Evolutionary conservation across 2,113 vertebrate genomes (phyloP).

Genomic region (Emydocephalus ijimae): DNA sequence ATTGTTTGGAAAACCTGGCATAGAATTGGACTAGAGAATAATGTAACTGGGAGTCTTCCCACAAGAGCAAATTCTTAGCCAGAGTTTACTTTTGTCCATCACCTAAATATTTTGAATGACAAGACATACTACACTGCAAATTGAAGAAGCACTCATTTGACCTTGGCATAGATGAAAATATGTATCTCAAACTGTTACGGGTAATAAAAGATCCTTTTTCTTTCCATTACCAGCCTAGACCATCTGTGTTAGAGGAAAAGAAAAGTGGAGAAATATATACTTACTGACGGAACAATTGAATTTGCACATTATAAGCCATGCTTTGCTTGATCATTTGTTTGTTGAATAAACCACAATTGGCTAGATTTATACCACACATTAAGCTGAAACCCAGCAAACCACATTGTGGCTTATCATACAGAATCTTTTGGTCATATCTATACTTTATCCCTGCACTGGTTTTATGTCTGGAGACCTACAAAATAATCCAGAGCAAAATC

Average conservation of each 20-base stretch:
- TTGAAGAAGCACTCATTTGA: slow-evolving; percentile 26
- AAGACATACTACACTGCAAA: slow-evolving; percentile 12
- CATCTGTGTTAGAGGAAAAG: neutral
- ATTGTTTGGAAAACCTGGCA: neutral
- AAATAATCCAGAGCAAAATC: neutral
- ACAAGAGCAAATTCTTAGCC: neutral
- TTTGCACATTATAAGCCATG: neutral
- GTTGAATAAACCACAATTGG: neutral
- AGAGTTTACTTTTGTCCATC: neutral
- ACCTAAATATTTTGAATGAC: slow-evolving; percentile 18
- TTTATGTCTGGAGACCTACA: neutral
- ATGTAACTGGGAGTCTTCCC: slow-evolving; percentile 5
- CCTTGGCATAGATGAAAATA: neutral
- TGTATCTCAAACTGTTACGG: slow-evolving; percentile 38
- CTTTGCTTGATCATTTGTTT: neutral
- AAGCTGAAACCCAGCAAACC: neutral
- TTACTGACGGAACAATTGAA: slow-evolving; percentile 13
- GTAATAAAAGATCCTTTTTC: slow-evolving; percentile 8
- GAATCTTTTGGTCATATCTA: neutral
- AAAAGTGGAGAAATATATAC: slow-evolving; percentile 7
- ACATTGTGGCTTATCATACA: neutral
- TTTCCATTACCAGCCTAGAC: slow-evolving; percentile 53
- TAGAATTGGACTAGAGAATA: slow-evolving; percentile 15
- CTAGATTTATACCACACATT: neutral
- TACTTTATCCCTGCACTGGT: neutral